Evolutionary conservation across 2,888 invertebrate species (phyloP).

Genomic region (Blastobasis lacticolella): DNA sequence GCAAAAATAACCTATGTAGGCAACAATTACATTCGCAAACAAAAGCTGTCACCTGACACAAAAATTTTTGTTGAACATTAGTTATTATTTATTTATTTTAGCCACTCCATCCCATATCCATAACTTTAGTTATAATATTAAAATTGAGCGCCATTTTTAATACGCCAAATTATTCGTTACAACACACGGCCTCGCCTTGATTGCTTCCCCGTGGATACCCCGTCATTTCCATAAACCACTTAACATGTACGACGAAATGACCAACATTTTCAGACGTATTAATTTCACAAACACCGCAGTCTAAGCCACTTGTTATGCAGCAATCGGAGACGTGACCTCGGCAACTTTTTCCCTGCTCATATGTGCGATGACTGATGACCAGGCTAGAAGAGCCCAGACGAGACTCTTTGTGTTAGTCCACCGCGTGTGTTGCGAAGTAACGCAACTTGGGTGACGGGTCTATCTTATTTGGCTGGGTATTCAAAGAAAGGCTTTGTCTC

Average conservation of each 20-base stretch:
- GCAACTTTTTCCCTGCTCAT: conserved; percentile 15
- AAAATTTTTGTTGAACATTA: no score
- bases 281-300: conserved; percentile 67
- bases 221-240: conserved; percentile 15
- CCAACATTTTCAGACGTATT: conserved; percentile 48
- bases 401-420: neutral
- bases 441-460: conserved; percentile 26
- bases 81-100: no score
- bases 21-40: no score
- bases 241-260: conserved; percentile 36
- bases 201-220: conserved; percentile 24
- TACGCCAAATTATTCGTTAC: neutral
- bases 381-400: no score
- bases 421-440: conserved; percentile 26
- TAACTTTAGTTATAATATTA: no score
- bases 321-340: conserved; percentile 65
- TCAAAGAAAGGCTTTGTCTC: neutral
- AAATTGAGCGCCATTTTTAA: no score
- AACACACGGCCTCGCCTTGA: conserved; percentile 1
- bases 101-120: no score
- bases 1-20: no score
- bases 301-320: conserved; percentile 58
- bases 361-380: conserved; percentile 33
- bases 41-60: no score
- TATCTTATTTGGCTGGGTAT: conserved; percentile 28